Base-by-base conservation (phyloP, 1,140 invertebrate species). In the Protaetia brevitarsis region DNA sequence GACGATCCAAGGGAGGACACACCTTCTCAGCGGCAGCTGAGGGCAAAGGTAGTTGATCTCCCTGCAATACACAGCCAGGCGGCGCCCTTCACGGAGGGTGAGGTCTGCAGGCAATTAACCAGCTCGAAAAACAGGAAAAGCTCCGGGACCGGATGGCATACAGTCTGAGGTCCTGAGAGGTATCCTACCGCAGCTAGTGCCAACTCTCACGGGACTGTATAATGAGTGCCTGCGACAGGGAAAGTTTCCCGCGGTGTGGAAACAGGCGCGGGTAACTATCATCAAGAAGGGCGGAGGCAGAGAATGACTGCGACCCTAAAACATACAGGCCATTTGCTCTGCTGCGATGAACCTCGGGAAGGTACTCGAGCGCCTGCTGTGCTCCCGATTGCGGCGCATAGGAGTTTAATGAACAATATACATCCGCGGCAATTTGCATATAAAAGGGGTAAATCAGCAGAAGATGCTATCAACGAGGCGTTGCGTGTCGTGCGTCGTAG, bases 341-440 rank as follows among this genome's bases (percentile, higher is more conserved):
- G 2, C 2, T 41, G n/a, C n/a, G 1, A 16, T 16, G 2, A 41
- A 41, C 13, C 2, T 65, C 1, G 34, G 64, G 11, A 65, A 65
- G 56, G n/a, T 65, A 5, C 16, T 13, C 23, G 64, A 65, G 56
- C 30, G 28, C 8, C 7, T 58, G 2, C 23, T 65, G 6, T 65
- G 45, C 28, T 21, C 3, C 7, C 7, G 41, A 13, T 11, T 64
- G 6, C 62, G 2, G 2, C 30, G 3, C 64, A 36, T 5, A 30
- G 64, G 26, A 8, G 1, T 7, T 6, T 34, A 13, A 21, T 13
- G 26, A 29, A 29, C 4, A 13, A 26, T 19, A 13, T 74, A 41
- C 66, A 67, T 6, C 7, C 37, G 0, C 68, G 57, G 13, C 80
- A 82, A 66, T 79, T 73, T 41, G 75, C 76, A 0, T 76, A 72